Evolutionary conservation across 2,113 vertebrate genomes (phyloP), one percentile per base, ranked within the genome.

Genomic region (Dunckerocampus dactyliophorus): DNA sequence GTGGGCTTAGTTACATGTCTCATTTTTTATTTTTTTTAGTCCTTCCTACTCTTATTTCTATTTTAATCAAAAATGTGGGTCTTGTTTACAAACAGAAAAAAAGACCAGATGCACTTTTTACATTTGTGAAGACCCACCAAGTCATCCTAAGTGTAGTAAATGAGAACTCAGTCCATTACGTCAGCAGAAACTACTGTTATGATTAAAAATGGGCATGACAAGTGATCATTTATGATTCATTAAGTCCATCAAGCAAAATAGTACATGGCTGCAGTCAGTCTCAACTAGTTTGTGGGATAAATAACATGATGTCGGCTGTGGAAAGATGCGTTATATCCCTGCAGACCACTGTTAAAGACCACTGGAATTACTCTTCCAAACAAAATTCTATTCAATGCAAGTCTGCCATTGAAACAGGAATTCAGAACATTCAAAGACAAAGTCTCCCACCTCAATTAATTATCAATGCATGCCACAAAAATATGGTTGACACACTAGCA

Each of bases 11-110:
- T 64, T 69, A 75, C 59, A 21, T n/a, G 17, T 67, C 52, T 71
- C 24, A 28, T 64, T 77, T 72, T 52, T 80, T n/a, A n/a, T 22
- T 51, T 51, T 51, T 51, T 15, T 22, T 22, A 52, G 59, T 63
- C 59, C 16, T 69, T 77, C 69, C 69, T 79, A 62, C 67, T 69
- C 50, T 37, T 62, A 69, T 54, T 72, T 65, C 65, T 63, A 73
- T 72, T 62, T 63, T 65, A 54, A 74, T 66, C 56, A 74, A 6
- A 56, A 68, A 64, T 63, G 54, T 63, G 56, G 49, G 54, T 42
- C 19, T 74, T 56, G 57, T 76, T 69, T 47, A 50, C 28, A 57
- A 19, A 21, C 16, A 15, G 54, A 21, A 74, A 16, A 53, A 52
- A 31, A 6, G 6, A 31, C 3, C 16, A 10, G 9, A 34, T 17